Percentiles rank a stretch among this genome's conserved stretches.
Evolutionary conservation across 2,888 invertebrate species (phyloP).

Genomic region (Xanthorhoe designata): DNA sequence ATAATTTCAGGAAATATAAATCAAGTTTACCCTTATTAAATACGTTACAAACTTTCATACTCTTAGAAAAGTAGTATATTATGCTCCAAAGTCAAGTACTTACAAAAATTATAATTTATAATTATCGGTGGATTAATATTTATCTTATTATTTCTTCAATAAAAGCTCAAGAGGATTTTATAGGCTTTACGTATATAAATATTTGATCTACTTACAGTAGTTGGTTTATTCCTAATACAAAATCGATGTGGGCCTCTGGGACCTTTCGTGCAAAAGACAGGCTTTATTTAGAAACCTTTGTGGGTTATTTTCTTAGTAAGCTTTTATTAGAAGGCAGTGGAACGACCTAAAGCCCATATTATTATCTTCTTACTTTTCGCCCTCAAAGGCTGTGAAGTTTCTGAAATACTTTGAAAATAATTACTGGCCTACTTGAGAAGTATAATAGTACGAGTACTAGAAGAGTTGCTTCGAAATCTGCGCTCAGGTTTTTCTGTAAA

Average conservation of each 20-base stretch:
- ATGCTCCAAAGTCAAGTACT: background rate
- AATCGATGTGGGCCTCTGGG: slow-evolving; percentile 21
- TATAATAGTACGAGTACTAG: too few species aligned
- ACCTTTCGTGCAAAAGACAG: slow-evolving; percentile 23
- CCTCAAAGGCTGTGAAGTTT: background rate
- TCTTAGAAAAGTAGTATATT: background rate
- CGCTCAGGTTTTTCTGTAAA: background rate
- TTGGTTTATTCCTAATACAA: slow-evolving; percentile 19
- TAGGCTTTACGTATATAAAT: background rate
- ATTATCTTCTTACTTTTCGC: slow-evolving; percentile 6
- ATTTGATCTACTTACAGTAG: background rate
- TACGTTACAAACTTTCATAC: too few species aligned
- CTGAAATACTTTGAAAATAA: background rate
- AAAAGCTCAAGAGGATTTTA: background rate
- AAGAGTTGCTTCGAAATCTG: background rate
- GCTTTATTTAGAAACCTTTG: slow-evolving; percentile 14
- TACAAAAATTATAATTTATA: too few species aligned
- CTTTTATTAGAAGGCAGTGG: slow-evolving; percentile 16
- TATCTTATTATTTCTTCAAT: background rate
- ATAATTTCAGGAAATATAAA: too few species aligned
- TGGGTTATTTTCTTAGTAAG: slow-evolving; percentile 21
- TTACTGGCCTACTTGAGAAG: background rate
- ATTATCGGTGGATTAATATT: background rate
- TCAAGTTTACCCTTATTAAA: too few species aligned
- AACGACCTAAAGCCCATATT: slow-evolving; percentile 6